Conservation (phyloP, 2,797 vertebrate species). For the Sebastes diaconus region DNA sequence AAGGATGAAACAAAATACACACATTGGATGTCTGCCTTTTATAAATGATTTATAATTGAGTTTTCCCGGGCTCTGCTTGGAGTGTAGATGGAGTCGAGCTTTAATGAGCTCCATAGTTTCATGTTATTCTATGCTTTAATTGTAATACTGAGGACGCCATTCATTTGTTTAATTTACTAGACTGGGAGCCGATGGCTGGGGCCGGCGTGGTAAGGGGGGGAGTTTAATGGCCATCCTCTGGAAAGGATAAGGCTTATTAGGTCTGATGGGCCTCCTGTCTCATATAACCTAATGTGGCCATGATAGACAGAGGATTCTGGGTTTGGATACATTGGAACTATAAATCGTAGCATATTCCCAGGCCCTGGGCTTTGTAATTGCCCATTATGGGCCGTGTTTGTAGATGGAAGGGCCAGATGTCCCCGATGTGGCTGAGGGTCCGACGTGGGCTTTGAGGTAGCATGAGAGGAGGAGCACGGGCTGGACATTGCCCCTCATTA, state of each 20-base stretch:
- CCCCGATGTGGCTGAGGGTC: constrained; percentile 74
- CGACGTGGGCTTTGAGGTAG: constrained; percentile 55
- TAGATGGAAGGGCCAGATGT: constrained; percentile 83
- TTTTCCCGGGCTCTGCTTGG: constrained; percentile 45
- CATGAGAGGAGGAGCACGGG: constrained; percentile 54
- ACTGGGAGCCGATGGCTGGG: constrained; percentile 66
- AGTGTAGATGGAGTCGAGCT: constrained; percentile 43
- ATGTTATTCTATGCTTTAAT: constrained; percentile 75
- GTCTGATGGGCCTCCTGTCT: constrained; percentile 83
- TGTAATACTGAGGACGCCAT: constrained; percentile 68
- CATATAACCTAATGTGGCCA: constrained; percentile 79
- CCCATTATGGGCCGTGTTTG: constrained; percentile 79
- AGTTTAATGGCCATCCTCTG: constrained; percentile 79
- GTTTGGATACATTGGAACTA: constrained; percentile 73
- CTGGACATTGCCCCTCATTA: constrained; percentile 82
- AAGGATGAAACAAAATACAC: constrained; percentile 64
- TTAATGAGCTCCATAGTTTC: constrained; percentile 62
- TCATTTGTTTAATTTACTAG: constrained; percentile 79
- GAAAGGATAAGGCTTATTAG: constrained; percentile 83
- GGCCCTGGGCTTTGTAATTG: constrained; percentile 78
- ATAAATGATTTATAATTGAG: constrained; percentile 69
- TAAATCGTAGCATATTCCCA: constrained; percentile 78
- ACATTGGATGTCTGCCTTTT: constrained; percentile 40
- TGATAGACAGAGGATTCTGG: constrained; percentile 79
- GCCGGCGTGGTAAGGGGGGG: constrained; percentile 50